Base-by-base conservation (phyloP, 1,140 invertebrate genomes). In the Lepeophtheirus salmonis region DNA sequence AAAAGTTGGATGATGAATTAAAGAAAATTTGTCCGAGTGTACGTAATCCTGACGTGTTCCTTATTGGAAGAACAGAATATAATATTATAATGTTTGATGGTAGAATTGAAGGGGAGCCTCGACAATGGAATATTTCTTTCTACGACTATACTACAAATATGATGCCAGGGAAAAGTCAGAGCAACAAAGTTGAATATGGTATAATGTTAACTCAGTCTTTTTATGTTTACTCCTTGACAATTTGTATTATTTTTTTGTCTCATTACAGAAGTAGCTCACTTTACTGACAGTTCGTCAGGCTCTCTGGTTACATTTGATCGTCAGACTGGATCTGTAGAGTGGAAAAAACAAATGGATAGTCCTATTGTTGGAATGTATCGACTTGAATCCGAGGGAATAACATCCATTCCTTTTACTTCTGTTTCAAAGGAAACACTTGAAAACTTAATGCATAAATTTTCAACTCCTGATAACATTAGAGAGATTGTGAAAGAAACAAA, bases 81-180 rank as follows among this genome's bases (percentile, higher is more conserved):
- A 89, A 85, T 56, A 83, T 97, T 26, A 81, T 88, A 64, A 95
- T 97, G 89, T 83, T 87, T 64, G 90, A 97, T 68, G 82, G 79
- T 60, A 78, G 80, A 62, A 80, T 80, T 4, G 81, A 83, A 65
- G 80, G 83, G 65, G n/a, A n/a, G n/a, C n/a, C n/a, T n/a, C 82
- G 83, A 69, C 82, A 83, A 67, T 97, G 91, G 90, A 97, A 97
- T 76, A 84, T 95, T 12, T 96, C 91, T 0, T 97, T 88, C 67
- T 70, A 70, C 64, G 77, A 79, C 66, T 78, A 78, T 66, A 73
- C 76, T 23, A 24, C 13, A 56, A 21, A 56, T 24, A 4, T 23
- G 6, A 24, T 56, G 4, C 21, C 13, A 21, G 54, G 12, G n/a
- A 24, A 21, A 12, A 12, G 10, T n/a, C 17, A 52, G 51, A 16